Percentiles rank a stretch among this genome's conserved stretches.
phyloP scores from a whole-genome alignment of 37 sponge, comb jelly and placozoan genomes.

The Agelas oroides region DNA sequence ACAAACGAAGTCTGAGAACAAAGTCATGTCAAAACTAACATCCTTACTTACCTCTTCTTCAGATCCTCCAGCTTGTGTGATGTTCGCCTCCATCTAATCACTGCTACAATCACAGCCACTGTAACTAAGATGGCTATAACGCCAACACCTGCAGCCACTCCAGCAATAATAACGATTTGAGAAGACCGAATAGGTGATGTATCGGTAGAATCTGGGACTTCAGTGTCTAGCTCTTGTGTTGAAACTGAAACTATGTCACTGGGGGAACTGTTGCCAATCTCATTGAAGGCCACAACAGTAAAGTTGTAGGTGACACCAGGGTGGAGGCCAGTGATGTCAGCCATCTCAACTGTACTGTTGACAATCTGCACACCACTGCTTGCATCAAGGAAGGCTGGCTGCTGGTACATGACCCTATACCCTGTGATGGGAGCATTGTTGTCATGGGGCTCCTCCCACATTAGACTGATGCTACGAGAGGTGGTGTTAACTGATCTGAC shows the following conservation, averaged over 20 bases:
- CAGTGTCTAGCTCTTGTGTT: conserved; percentile 58
- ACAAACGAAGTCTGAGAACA: no score
- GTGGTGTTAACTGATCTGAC: conserved; percentile 26
- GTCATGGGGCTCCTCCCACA: conserved; percentile 66
- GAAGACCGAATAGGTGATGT: no score
- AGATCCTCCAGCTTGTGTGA: no score
- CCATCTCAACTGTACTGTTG: conserved; percentile 6
- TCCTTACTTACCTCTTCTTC: no score
- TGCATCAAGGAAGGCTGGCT: conserved; percentile 38
- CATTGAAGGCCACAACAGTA: conserved; percentile 62
- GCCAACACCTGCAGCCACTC: no score
- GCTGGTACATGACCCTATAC: conserved; percentile 28
- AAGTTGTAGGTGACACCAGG: conserved; percentile 64
- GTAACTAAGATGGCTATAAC: no score
- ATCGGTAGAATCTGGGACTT: no score
- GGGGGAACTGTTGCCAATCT: conserved; percentile 32
- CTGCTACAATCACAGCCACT: no score
- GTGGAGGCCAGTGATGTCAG: conserved; percentile 34
- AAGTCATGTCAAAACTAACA: no score
- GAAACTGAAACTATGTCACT: conserved; percentile 37
- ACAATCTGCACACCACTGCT: not conserved
- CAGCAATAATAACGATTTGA: no score
- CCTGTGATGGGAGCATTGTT: conserved; percentile 63
- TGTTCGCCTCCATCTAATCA: no score
- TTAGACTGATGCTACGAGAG: conserved; percentile 24